A percentile compares a stretch with the other conserved stretches of the same genome.
phyloP scores from a whole-genome alignment of 2,113 vertebrate species.

The Tyrannus savana region DNA sequence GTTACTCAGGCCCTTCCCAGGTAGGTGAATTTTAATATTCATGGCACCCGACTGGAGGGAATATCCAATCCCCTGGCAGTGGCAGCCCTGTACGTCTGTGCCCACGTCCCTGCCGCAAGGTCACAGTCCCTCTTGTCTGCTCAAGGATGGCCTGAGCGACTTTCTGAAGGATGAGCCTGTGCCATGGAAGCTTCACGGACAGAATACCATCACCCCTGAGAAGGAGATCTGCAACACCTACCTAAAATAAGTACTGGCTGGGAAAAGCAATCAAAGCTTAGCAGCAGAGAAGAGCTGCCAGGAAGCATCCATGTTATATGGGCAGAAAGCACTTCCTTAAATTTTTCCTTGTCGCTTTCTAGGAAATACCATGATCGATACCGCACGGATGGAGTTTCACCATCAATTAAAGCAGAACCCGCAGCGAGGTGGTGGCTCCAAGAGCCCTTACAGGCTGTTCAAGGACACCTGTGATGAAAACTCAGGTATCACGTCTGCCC shows the following conservation, averaged over 20 bases:
- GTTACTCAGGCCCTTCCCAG: conserved; percentile 9
- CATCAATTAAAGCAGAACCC: neutral
- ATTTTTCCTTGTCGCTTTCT: neutral
- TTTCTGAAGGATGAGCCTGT: neutral
- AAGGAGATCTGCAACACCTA: neutral
- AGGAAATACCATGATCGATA: neutral
- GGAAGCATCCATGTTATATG: accelerated
- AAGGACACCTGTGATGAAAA: neutral
- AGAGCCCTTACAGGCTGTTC: neutral
- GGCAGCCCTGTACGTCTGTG: accelerated
- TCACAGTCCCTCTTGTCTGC: neutral
- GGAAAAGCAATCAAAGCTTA: neutral
- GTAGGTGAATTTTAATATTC: conserved; percentile 2
- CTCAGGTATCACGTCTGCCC: neutral
- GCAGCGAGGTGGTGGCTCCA: neutral
- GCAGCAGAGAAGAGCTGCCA: neutral
- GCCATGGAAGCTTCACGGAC: accelerated
- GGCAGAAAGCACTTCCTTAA: neutral
- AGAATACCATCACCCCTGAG: neutral
- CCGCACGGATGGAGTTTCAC: neutral
- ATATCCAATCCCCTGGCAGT: neutral
- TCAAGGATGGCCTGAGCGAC: accelerated
- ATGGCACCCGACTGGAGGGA: neutral
- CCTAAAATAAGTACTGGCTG: neutral
- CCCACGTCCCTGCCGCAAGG: neutral